A percentile compares a stretch with the other conserved stretches of the same genome.
phyloP scores from a whole-genome alignment of 2,113 vertebrate species.

The Neogale vison region DNA sequence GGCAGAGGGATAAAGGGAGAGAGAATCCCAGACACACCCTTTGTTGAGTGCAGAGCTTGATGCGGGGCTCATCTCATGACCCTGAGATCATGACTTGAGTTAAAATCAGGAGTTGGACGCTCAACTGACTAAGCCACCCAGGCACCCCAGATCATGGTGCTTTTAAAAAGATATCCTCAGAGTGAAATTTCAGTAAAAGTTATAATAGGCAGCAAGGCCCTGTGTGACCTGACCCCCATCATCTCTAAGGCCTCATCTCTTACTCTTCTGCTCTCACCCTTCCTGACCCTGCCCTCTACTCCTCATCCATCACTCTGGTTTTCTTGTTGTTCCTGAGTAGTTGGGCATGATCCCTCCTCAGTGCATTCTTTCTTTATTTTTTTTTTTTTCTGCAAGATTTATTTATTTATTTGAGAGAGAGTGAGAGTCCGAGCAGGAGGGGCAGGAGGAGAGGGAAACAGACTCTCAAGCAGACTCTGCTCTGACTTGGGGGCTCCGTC shows the following conservation, averaged over 20 bases:
- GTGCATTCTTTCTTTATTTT: no score
- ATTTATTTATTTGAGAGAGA: no score
- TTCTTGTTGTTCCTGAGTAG: neutral
- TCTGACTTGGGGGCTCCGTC: neutral
- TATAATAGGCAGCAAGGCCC: neutral
- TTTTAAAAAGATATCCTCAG: neutral
- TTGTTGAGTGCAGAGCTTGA: neutral
- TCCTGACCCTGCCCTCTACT: neutral
- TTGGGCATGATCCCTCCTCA: neutral
- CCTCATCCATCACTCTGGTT: neutral
- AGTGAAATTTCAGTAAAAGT: neutral
- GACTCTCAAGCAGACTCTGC: no score
- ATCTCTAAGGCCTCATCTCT: neutral
- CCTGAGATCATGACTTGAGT: neutral
- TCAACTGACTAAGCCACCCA: neutral
- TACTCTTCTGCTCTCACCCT: neutral
- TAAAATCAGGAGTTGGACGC: neutral
- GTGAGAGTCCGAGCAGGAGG: no score
- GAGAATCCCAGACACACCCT: neutral
- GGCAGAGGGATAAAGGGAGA: neutral
- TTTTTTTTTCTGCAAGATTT: no score
- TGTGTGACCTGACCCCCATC: neutral
- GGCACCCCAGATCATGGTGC: neutral
- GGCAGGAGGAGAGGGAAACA: no score
- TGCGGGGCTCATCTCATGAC: neutral